A percentile compares a stretch with the other conserved stretches of the same genome.
These are phyloP conservation scores for Dryobates pubescens DNA, from an alignment of 2,797 vertebrate genomes.

Conservation along the genomic window DNA sequence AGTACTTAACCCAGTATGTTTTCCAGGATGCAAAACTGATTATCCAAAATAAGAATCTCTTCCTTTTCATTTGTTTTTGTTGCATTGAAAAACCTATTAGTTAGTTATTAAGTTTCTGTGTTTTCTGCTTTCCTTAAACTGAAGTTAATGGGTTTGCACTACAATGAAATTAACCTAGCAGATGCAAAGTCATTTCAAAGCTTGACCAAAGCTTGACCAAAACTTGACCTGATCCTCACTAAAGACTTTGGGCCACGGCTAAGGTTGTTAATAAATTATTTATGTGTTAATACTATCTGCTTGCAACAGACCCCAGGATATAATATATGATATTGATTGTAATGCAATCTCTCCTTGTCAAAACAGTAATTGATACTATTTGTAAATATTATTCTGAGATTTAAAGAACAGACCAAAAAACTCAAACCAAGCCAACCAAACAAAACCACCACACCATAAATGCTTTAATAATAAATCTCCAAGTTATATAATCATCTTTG, in stretches of 20 bases:
- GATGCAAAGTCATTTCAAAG: constrained; percentile 10
- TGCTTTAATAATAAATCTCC: not conserved
- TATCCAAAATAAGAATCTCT: constrained; percentile 61
- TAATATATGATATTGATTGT: constrained; percentile 25
- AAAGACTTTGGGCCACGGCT: not conserved
- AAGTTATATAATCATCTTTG: not conserved
- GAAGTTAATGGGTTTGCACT: not conserved
- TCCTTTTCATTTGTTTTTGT: constrained; percentile 28
- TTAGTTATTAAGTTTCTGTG: not conserved
- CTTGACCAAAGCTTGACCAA: not conserved
- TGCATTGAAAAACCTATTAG: constrained; percentile 45
- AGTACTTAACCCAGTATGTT: constrained; percentile 59
- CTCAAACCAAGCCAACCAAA: too few species aligned
- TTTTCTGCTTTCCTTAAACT: constrained; percentile 4
- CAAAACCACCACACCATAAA: not conserved
- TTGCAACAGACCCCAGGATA: not conserved
- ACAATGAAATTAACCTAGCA: not conserved
- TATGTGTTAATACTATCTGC: not conserved
- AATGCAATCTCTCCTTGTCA: not conserved
- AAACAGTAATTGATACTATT: not conserved
- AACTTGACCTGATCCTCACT: not conserved
- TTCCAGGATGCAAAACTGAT: constrained; percentile 62
- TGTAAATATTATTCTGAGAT: not conserved
- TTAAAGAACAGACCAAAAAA: not conserved
- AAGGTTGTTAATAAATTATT: constrained; percentile 3